A percentile compares a stretch with the other conserved stretches of the same genome.
Evolutionary conservation across 2,797 vertebrate species (phyloP).

Genomic region (Acanthis flammea): DNA sequence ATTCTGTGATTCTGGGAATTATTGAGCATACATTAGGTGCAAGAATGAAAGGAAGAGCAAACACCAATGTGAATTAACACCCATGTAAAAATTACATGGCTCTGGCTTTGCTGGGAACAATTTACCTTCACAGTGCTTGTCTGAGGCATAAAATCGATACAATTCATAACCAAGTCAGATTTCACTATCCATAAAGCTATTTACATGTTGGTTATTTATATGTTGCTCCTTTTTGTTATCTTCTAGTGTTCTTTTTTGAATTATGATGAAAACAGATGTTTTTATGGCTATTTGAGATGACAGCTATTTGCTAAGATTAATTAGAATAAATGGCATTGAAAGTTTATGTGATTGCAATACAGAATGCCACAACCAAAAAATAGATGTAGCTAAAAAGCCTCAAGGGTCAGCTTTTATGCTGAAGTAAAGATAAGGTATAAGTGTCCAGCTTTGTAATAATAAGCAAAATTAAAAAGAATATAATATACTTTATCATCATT

Average conservation of each 20-base stretch:
- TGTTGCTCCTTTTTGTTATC: not conserved
- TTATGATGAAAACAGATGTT: not conserved
- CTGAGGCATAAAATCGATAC: not conserved
- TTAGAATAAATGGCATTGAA: not conserved
- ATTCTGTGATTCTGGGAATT: not conserved
- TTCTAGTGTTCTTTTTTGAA: not conserved
- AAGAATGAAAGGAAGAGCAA: not conserved
- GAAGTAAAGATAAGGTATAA: not conserved
- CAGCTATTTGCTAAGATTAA: not conserved
- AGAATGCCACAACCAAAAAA: not conserved
- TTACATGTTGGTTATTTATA: not conserved
- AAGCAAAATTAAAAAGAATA: not conserved
- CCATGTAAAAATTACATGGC: not conserved
- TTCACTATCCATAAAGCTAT: not conserved
- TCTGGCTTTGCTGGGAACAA: not conserved
- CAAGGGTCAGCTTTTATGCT: rapidly evolving
- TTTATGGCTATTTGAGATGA: not conserved
- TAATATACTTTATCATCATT: not conserved
- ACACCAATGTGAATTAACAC: not conserved
- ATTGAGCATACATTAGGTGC: not conserved
- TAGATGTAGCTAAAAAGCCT: not conserved
- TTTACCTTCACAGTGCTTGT: not conserved
- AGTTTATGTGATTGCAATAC: not conserved
- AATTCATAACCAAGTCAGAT: not conserved
- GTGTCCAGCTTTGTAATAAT: not conserved